Conservation (phyloP, 2,888 invertebrate genomes). For the Lithophane leautieri region DNA sequence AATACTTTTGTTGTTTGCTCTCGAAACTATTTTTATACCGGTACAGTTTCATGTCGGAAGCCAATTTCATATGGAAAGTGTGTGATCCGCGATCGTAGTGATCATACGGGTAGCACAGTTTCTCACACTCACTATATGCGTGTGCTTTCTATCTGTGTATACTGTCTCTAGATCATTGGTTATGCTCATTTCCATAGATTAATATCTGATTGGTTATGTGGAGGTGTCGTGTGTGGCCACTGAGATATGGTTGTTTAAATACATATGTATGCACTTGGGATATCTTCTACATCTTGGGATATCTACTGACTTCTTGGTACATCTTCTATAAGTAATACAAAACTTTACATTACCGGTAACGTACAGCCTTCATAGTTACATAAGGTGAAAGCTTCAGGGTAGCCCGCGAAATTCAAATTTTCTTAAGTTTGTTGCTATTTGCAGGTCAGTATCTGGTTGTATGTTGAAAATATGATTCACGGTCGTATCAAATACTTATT, state of each 20-base stretch:
- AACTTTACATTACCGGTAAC: not conserved
- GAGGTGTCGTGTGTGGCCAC: not conserved
- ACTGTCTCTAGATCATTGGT: slow-evolving; percentile 53
- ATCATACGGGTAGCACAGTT: slow-evolving; percentile 40
- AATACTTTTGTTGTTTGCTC: slow-evolving; percentile 5
- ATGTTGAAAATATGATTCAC: too few relatives aligned
- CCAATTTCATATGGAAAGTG: slow-evolving; percentile 70
- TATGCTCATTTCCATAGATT: slow-evolving; percentile 49
- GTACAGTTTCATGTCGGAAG: slow-evolving; percentile 63
- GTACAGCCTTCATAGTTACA: too few relatives aligned
- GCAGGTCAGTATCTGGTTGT: too few relatives aligned
- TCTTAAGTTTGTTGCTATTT: too few relatives aligned
- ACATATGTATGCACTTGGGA: not conserved
- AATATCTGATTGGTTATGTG: slow-evolving; percentile 7
- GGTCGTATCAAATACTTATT: too few relatives aligned
- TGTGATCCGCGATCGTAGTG: slow-evolving; percentile 58
- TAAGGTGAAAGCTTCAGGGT: too few relatives aligned
- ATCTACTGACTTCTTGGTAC: not conserved
- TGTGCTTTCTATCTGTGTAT: slow-evolving; percentile 60
- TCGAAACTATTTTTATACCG: slow-evolving; percentile 37
- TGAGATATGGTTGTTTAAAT: not conserved
- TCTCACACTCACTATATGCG: slow-evolving; percentile 57
- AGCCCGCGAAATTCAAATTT: too few relatives aligned
- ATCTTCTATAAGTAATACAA: not conserved
- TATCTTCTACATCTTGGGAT: too few relatives aligned